Percentiles rank a stretch among this genome's conserved stretches.
Conservation (phyloP, 1,140 invertebrate species). For the Oppia nitens region DNA sequence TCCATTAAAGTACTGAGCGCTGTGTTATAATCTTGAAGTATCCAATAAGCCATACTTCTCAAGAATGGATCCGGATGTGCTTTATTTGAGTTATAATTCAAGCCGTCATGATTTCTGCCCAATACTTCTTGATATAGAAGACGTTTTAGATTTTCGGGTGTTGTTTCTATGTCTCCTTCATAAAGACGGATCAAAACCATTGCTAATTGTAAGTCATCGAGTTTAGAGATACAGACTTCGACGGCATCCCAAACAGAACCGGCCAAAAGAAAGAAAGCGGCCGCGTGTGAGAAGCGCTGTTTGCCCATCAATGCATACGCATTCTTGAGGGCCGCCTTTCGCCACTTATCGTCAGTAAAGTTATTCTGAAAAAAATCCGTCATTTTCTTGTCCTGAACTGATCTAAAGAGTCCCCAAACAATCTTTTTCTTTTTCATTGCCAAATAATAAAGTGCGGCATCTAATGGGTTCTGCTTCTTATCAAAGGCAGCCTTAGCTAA, state of each 20-base stretch:
- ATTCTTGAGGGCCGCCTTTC: slow-evolving; percentile 92
- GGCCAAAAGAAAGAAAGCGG: slow-evolving; percentile 74
- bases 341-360: slow-evolving; percentile 79
- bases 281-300: slow-evolving; percentile 58
- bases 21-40: slow-evolving; percentile 73
- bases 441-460: slow-evolving; percentile 91
- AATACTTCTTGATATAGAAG: slow-evolving; percentile 56
- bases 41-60: slow-evolving; percentile 93
- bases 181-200: slow-evolving; percentile 83
- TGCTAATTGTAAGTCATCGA: slow-evolving; percentile 89
- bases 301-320: slow-evolving; percentile 88
- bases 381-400: slow-evolving; percentile 69
- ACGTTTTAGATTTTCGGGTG: slow-evolving; percentile 50
- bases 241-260: slow-evolving; percentile 85
- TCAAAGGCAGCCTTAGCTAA: slow-evolving; percentile 81
- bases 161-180: slow-evolving; percentile 52
- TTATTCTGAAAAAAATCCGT: slow-evolving; percentile 87
- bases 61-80: slow-evolving; percentile 89
- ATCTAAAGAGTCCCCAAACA: slow-evolving; percentile 86
- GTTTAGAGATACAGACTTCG: slow-evolving; percentile 75
- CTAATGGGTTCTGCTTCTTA: slow-evolving; percentile 76
- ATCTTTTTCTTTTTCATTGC: slow-evolving; percentile 97
- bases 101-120: slow-evolving; percentile 27
- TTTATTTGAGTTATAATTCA: slow-evolving; percentile 45
- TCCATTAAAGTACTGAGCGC: slow-evolving; percentile 74